Conservation (phyloP, 2,888 invertebrate species). For the Perithous albicinctus region DNA sequence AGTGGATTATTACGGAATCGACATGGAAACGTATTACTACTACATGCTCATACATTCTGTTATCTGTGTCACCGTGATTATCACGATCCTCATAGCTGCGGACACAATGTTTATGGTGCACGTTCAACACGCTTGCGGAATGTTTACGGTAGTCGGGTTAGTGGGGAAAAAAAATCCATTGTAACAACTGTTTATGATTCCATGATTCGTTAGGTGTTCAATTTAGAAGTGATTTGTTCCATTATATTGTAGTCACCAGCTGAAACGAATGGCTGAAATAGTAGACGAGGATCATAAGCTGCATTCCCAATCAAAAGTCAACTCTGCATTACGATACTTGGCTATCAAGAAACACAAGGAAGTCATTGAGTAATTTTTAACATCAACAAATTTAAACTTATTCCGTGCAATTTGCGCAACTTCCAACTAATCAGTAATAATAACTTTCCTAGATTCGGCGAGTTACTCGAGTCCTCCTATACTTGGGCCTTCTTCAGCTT, state of each 20-base stretch:
- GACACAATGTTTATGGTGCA: conserved; percentile 58
- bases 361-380: conserved; percentile 44
- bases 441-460: conserved; percentile 4
- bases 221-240: background rate
- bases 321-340: conserved; percentile 31
- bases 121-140: conserved; percentile 57
- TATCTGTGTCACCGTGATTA: conserved; percentile 1
- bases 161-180: conserved; percentile 9
- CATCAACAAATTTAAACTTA: background rate
- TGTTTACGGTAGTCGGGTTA: conserved; percentile 53
- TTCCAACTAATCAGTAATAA: background rate
- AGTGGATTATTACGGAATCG: conserved; percentile 47
- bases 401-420: background rate
- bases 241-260: background rate
- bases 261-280: conserved; percentile 18
- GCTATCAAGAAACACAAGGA: conserved; percentile 39
- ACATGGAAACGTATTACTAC: conserved; percentile 48
- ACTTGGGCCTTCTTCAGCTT: conserved; percentile 24
- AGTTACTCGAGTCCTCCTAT: conserved; percentile 36
- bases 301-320: conserved; percentile 6
- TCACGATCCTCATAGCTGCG: conserved; percentile 38
- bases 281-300: conserved; percentile 1
- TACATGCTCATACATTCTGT: conserved; percentile 41
- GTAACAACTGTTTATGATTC: background rate
- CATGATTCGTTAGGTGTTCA: background rate